Evolutionary conservation across 1,140 invertebrate genomes (phyloP), one percentile per base, ranked within the genome.

Genomic region (Neotoxoptera formosana): DNA sequence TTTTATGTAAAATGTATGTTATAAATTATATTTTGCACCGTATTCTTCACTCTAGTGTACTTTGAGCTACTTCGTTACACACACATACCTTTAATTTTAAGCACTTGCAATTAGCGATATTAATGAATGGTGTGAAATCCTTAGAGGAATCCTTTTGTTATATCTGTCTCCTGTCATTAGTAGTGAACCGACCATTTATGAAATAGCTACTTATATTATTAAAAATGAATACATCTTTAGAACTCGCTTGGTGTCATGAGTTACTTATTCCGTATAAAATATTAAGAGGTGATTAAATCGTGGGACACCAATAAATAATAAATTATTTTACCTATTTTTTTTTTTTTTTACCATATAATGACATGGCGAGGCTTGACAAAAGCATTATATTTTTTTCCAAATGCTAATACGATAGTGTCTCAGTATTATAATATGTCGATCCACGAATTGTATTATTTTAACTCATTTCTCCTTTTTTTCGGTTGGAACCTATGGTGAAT

Each of bases 101-200:
- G 87, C 48, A 34, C 87, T 89, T 53, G 48, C 47, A 89, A 89
- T 89, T 89, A 89, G 87, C 3, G n/a, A 53, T 89, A 89, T 89
- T 89, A 89, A 53, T 89, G 87, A 89, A 89, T 14, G 34, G 20
- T 34, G 30, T 34, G 87, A 89, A 23, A 34, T 53, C n/a, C n/a
- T 89, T 53, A 11, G 34, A 53, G 87, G 9, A 53, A 89, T 47
- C n/a, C 17, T 89, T 53, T 89, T 53, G 34, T 89, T 89, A 53
- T 53, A 48, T 53, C 36, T 89, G 87, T 89, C 47, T 53, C 48
- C 34, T 89, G 48, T 53, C 48, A 53, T 53, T 53, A 89, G 48
- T 89, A 34, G 87, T 53, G 48, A 51, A 89, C 30, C 23, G 51
- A 48, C n/a, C 21, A 89, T 53, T 34, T 36, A 89, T 53, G n/a